Base-by-base conservation (phyloP, 2,797 vertebrate genomes). In the Enteromius unitaeniatus region DNA sequence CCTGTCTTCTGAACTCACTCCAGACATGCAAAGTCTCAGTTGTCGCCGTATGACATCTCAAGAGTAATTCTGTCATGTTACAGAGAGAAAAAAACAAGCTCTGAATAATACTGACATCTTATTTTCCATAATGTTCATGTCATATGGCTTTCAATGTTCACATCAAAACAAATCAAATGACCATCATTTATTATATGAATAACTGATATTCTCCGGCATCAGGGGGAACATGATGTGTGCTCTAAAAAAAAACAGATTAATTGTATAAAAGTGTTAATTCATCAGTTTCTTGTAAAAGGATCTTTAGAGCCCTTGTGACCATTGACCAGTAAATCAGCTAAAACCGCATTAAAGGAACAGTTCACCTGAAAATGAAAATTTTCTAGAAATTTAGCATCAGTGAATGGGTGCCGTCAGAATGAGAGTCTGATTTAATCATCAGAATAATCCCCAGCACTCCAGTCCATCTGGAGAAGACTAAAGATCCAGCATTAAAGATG, bases 71-170 rank as follows among this genome's bases (percentile, higher is more conserved):
- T 58, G 51, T 75, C 67, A 28, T 72, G 79, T 72, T 3, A 49
- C 37, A 11, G 53, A 81, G 8, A 13, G 14, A 14, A 45, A 45
- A 79, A 79, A 60, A 87, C 67, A 81, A 85, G 83, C 11, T 4
- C 85, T 31, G 21, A 42, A 47, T 84, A 90, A 92, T 83, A 89
- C 91, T 91, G 89, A 91, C 81, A 72, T 79, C 26, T 14, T 34
- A 64, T 31, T 62, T 14, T 1, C 10, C 17, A 19, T 65, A 23
- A 74, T 14, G 31, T 17, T 49, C 37, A 19, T 40, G 47, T 83
- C 72, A 31, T 81, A 75, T 81, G 87, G 78, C 81, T 86, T 84
- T 60, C 34, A 15, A 37, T 1, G 40, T 72, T 64, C 67, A 64
- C 51, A 10, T 75, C 64, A 21, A 51, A 64, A 69, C 53, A 60